These are phyloP conservation scores for Netta rufina DNA, from an alignment of 2,797 vertebrate genomes.

Conservation along the genomic window DNA sequence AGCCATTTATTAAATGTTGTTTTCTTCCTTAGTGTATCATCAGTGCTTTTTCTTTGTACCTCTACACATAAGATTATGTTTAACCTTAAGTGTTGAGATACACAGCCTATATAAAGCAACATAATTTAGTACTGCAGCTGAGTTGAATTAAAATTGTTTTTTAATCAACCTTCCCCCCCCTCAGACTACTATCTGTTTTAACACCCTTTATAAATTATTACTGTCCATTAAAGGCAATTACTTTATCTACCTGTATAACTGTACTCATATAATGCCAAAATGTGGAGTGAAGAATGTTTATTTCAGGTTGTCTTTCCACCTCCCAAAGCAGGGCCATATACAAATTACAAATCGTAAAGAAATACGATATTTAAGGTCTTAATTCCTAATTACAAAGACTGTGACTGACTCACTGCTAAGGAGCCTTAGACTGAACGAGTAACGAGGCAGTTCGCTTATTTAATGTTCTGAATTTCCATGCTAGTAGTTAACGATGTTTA, in stretches of 20 bases:
- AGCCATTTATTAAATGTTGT: background rate
- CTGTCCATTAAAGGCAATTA: background rate
- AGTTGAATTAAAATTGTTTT: background rate
- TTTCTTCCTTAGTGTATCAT: background rate
- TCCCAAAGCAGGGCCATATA: background rate
- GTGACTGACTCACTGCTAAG: background rate
- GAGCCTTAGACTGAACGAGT: background rate
- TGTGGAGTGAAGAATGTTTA: background rate
- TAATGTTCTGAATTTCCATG: background rate
- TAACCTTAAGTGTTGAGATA: accelerated
- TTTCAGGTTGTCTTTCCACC: background rate
- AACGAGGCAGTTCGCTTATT: background rate
- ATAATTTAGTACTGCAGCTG: background rate
- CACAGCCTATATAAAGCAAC: background rate
- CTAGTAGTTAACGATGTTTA: background rate
- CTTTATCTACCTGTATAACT: background rate
- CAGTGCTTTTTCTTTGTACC: background rate
- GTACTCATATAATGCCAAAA: background rate
- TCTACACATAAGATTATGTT: background rate
- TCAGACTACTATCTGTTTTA: background rate
- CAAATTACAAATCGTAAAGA: background rate
- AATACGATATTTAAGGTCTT: background rate
- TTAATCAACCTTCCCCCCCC: background rate
- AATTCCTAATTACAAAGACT: background rate
- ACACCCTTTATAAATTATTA: background rate